phyloP scores from a whole-genome alignment of 2,888 invertebrate species.

The Tipula lateralis region DNA sequence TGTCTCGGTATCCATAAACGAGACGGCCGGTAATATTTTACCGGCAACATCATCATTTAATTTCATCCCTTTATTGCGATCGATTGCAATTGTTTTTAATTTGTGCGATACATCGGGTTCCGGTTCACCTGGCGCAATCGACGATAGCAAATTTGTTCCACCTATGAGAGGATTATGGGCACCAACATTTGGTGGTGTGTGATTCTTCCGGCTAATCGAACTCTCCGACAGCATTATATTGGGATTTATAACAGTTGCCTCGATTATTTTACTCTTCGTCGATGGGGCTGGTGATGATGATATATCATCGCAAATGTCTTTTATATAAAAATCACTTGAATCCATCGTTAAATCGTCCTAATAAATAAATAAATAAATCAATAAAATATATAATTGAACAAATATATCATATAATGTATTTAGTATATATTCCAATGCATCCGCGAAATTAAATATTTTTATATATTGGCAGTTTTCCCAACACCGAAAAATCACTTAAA shows the following conservation, averaged over 20 bases:
- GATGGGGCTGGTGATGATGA: background rate
- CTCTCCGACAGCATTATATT: conserved; percentile 26
- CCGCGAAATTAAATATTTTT: background rate
- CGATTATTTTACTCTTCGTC: background rate
- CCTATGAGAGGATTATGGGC: background rate
- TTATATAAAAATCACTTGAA: background rate
- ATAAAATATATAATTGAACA: background rate
- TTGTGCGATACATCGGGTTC: background rate
- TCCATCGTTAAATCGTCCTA: background rate
- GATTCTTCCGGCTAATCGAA: background rate
- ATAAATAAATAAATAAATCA: background rate
- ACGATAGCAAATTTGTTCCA: background rate
- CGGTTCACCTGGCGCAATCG: background rate
- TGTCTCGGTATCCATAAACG: background rate
- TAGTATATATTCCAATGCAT: background rate
- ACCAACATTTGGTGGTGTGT: background rate
- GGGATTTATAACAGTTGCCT: background rate
- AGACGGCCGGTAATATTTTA: background rate
- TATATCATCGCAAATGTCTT: background rate
- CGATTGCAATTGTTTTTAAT: background rate
- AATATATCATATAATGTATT: no score
- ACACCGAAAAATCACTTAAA: background rate
- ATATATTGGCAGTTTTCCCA: background rate
- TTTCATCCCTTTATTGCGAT: background rate
- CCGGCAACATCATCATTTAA: background rate